These are phyloP conservation scores for Burhinus bistriatus DNA, from an alignment of 2,113 vertebrate species.

Conservation along the genomic window DNA sequence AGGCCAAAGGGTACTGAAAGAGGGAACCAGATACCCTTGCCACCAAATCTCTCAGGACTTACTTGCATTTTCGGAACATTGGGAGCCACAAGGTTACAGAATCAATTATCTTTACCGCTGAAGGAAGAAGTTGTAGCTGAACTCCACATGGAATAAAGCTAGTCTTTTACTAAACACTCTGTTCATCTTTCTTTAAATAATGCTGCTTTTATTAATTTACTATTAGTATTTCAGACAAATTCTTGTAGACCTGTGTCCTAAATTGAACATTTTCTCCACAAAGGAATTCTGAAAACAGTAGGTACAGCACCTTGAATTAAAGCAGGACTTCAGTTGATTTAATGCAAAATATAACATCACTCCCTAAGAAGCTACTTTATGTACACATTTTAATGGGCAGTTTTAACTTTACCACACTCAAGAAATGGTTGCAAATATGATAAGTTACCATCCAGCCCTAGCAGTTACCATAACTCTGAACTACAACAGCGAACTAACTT, in stretches of 20 bases:
- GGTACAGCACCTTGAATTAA: not conserved
- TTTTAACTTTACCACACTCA: not conserved
- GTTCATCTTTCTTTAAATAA: not conserved
- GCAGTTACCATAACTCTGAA: not conserved
- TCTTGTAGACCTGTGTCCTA: not conserved
- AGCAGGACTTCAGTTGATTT: not conserved
- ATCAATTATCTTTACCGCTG: not conserved
- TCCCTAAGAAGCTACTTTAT: not conserved
- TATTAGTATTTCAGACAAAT: not conserved
- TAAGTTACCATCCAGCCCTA: not conserved
- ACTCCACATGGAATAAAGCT: not conserved
- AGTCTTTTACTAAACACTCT: not conserved
- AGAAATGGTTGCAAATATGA: not conserved
- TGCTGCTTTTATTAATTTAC: not conserved
- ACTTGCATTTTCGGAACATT: not conserved
- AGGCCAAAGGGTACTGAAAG: not conserved
- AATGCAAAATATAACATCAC: not conserved
- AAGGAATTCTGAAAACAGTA: not conserved
- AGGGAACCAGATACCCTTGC: not conserved
- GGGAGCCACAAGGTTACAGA: not conserved
- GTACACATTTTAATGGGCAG: not conserved
- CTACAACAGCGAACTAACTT: not conserved
- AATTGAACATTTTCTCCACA: not conserved
- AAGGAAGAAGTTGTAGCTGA: not conserved
- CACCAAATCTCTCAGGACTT: not conserved